These are phyloP conservation scores for Epinotia nisella DNA, from an alignment of 2,888 invertebrate genomes.

Conservation along the genomic window DNA sequence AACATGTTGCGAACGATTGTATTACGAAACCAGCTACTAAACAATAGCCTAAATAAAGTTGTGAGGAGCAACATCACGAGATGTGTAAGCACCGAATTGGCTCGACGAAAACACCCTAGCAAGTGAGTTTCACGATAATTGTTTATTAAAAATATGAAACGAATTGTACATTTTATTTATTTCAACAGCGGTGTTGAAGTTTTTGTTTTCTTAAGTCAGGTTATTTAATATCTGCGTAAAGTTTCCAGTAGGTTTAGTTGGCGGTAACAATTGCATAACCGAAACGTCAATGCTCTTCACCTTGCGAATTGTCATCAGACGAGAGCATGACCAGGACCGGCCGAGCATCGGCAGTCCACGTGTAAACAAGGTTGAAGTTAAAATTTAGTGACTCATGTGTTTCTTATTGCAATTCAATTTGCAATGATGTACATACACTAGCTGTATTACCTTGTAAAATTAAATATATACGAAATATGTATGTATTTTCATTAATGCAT, in stretches of 20 bases:
- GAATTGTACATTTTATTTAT: neutral
- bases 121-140: slow-evolving; percentile 76
- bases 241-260: slow-evolving; percentile 45
- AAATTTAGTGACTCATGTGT: neutral
- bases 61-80: slow-evolving; percentile 84
- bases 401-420: neutral
- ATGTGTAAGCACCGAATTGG: slow-evolving; percentile 86
- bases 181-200: slow-evolving; percentile 7
- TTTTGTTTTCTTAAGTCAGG: slow-evolving; percentile 3
- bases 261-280: slow-evolving; percentile 78
- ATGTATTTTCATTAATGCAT: too few relatives aligned
- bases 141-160: slow-evolving; percentile 43
- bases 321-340: slow-evolving; percentile 51
- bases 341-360: slow-evolving; percentile 52
- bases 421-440: neutral
- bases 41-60: slow-evolving; percentile 86
- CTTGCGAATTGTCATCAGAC: slow-evolving; percentile 58
- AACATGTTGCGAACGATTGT: slow-evolving; percentile 91
- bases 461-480: too few relatives aligned
- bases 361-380: slow-evolving; percentile 12
- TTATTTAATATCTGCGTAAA: slow-evolving; percentile 13
- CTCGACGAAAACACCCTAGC: slow-evolving; percentile 85
- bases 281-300: slow-evolving; percentile 73
- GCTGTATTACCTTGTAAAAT: neutral
- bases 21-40: slow-evolving; percentile 88